Base-by-base conservation (phyloP, 2,888 invertebrate species). In the Crocallis elinguaria region DNA sequence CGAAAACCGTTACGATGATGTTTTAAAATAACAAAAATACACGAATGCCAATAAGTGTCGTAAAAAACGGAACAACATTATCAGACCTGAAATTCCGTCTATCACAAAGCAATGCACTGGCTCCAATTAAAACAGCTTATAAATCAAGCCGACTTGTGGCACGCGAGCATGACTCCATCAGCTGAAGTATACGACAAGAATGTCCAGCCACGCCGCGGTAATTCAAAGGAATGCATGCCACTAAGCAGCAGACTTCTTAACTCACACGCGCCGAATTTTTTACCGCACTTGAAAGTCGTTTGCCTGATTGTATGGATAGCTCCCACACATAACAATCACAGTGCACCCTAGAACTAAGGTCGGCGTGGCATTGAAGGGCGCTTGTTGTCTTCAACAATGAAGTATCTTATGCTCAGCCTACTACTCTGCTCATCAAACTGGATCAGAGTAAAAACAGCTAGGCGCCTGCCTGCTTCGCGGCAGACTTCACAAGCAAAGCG, bases 201-300 rank as follows among this genome's bases (percentile, higher is more conserved):
- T 57, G 39, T 48, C 55, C 58, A 49, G 58, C 57, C 57, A 66
- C 67, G 67, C 62, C 58, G 57, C 43, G 17, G 56, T 59, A 62
- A 64, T 72, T 67, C 66, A 67, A 66, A 57, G 56, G 68, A 46
- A 53, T 53, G 46, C 37, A n/a, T n/a, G n/a, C 30, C 13, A 14
- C 13, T 35, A 21, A 39, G n/a, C 27, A 29, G 42, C 23, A 23
- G 57, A 61, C 50, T 60, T 51, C 67, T 66, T 68, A 64, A 66
- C 50, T 64, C 54, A 62, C 59, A 66, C 69, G 67, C 66, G 69
- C 69, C 14, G 69, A 72, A 74, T 78, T n/a, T n/a, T n/a, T n/a
- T n/a, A n/a, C n/a, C n/a, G n/a, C n/a, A n/a, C n/a, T n/a, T n/a
- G n/a, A n/a, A n/a, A n/a, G n/a, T n/a, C n/a, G n/a, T n/a, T n/a